These are phyloP conservation scores for Drosophila erecta DNA, from an alignment of 1,140 invertebrate genomes.

Conservation along the genomic window DNA sequence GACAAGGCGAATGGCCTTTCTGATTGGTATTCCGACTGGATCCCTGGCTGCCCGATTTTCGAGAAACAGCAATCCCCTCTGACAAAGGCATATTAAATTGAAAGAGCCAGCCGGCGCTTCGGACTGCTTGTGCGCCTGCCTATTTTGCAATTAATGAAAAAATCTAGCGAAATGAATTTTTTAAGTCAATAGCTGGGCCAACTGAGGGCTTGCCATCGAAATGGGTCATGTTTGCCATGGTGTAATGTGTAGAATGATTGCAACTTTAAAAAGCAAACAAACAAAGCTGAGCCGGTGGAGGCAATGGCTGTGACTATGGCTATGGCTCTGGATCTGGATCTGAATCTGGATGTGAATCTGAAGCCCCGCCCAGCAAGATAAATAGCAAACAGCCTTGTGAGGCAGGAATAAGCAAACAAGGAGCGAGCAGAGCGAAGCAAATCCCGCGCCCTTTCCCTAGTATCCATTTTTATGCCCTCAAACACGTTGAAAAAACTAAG, in stretches of 20 bases:
- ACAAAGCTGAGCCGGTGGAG: conserved; percentile 32
- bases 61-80: conserved; percentile 31
- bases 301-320: conserved; percentile 4
- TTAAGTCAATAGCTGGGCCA: conserved; percentile 54
- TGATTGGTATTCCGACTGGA: conserved; percentile 33
- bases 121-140: conserved; percentile 20
- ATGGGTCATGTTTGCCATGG: conserved; percentile 81
- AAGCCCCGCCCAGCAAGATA: conserved; percentile 22
- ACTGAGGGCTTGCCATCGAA: conserved; percentile 42
- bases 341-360: conserved; percentile 10
- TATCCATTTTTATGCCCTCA: conserved; percentile 4
- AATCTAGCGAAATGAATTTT: conserved; percentile 75
- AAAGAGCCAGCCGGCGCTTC: conserved; percentile 30
- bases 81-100: conserved; percentile 68
- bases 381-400: conserved; percentile 42
- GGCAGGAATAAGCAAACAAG: conserved; percentile 54
- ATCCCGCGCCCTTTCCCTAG: conserved; percentile 40
- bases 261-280: conserved; percentile 82
- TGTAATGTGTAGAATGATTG: conserved; percentile 83
- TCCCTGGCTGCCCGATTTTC: conserved; percentile 23
- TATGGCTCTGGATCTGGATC: conserved; percentile 7
- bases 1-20: conserved; percentile 32
- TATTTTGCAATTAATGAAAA: conserved; percentile 80
- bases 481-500: background rate
- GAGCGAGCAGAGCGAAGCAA: conserved; percentile 33